phyloP scores from a whole-genome alignment of 2,797 vertebrate species.

The Sebastes taczanowskii region DNA sequence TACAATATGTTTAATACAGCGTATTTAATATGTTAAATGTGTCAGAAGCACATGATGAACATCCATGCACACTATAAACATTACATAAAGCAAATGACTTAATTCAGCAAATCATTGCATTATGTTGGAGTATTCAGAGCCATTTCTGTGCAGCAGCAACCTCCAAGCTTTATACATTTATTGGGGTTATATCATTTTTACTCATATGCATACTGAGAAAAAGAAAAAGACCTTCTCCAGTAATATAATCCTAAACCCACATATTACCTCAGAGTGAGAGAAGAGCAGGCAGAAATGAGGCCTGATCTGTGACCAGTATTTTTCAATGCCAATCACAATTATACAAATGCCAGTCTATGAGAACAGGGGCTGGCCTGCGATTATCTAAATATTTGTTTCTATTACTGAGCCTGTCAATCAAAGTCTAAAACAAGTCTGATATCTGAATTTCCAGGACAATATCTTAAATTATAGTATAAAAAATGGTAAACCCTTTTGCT shows the following conservation, averaged over 20 bases:
- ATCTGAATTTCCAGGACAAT: not conserved
- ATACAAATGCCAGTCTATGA: conserved; percentile 16
- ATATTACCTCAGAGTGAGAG: not conserved
- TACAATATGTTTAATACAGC: not conserved
- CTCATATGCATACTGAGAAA: conserved; percentile 4
- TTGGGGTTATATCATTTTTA: not conserved
- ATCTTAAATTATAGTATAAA: not conserved
- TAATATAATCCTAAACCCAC: conserved; percentile 23
- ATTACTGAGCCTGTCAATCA: conserved; percentile 33
- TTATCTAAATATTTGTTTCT: conserved; percentile 36
- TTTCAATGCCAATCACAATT: conserved; percentile 46
- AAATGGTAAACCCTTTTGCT: not conserved
- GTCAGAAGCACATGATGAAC: not conserved
- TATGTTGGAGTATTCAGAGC: not conserved
- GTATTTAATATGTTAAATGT: not conserved
- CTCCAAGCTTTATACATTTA: not conserved
- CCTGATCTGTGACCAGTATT: not conserved
- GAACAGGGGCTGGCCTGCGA: not conserved
- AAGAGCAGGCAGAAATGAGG: not conserved
- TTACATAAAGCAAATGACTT: not conserved
- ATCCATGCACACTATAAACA: not conserved
- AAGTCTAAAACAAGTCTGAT: not conserved
- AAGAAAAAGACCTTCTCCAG: conserved; percentile 5
- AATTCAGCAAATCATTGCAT: not conserved
- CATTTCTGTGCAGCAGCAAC: not conserved